Conservation (phyloP, 1,140 invertebrate species). For the Drosophila bocqueti region DNA sequence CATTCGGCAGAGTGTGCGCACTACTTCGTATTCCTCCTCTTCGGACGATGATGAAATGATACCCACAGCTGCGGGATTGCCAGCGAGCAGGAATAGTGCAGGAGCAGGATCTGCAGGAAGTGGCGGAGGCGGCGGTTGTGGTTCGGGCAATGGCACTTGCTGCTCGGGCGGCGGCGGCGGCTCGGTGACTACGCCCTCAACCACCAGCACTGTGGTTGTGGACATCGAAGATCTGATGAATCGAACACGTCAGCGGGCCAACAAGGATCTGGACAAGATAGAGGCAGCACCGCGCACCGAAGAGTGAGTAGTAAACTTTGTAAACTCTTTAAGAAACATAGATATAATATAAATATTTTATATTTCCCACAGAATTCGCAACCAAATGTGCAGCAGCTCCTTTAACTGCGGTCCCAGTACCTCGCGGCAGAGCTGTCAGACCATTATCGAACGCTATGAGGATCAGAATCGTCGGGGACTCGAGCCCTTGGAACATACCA, state of each 20-base stretch:
- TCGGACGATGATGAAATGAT: slow-evolving; percentile 84
- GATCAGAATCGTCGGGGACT: slow-evolving; percentile 85
- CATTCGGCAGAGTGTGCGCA: slow-evolving; percentile 66
- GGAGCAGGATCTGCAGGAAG: not conserved
- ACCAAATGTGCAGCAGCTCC: slow-evolving; percentile 85
- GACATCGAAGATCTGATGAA: slow-evolving; percentile 91
- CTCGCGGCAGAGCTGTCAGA: slow-evolving; percentile 86
- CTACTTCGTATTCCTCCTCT: slow-evolving; percentile 78
- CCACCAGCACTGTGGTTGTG: slow-evolving; percentile 85
- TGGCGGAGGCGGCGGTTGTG: slow-evolving; percentile 52
- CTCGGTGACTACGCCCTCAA: slow-evolving; percentile 58
- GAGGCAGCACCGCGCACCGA: slow-evolving; percentile 47
- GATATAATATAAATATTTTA: not conserved
- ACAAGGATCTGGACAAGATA: slow-evolving; percentile 62
- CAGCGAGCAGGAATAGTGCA: slow-evolving; percentile 35
- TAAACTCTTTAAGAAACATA: not conserved
- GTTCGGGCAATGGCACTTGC: slow-evolving; percentile 63
- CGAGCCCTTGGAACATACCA: slow-evolving; percentile 86
- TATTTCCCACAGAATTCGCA: slow-evolving; percentile 23
- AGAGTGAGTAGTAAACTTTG: slow-evolving; percentile 39
- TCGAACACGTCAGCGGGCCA: slow-evolving; percentile 52
- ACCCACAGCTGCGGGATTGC: slow-evolving; percentile 65
- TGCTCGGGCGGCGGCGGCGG: slow-evolving; percentile 60
- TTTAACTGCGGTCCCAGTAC: slow-evolving; percentile 85
- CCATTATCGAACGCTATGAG: slow-evolving; percentile 86